These are phyloP conservation scores for Paratilapia polleni DNA, from an alignment of 2,113 vertebrate species.

Conservation along the genomic window DNA sequence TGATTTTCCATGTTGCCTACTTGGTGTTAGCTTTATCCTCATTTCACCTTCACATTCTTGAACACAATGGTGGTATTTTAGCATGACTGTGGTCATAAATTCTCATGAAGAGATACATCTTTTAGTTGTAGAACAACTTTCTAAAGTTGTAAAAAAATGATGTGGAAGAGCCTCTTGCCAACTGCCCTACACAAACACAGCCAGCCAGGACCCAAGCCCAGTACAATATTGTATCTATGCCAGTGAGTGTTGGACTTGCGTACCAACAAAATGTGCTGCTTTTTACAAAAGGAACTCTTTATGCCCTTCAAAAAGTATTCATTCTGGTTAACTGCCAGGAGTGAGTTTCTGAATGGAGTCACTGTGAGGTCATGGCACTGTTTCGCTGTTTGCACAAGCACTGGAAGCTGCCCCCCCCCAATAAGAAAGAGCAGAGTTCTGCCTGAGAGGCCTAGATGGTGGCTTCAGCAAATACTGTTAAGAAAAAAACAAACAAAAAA, in stretches of 20 bases:
- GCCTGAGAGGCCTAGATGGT: not conserved
- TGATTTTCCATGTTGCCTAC: not conserved
- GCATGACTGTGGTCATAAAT: no score
- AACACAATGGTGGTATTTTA: not conserved
- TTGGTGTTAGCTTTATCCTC: not conserved
- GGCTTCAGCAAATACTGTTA: not conserved
- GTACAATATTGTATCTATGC: not conserved
- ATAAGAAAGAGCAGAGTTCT: not conserved
- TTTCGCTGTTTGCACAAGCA: conserved; percentile 9
- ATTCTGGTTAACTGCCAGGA: conserved; percentile 20
- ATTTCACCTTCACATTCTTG: not conserved
- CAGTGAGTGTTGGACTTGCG: not conserved
- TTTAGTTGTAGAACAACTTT: no score
- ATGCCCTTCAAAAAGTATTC: conserved; percentile 23
- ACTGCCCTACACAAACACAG: not conserved
- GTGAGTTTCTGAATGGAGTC: conserved; percentile 9
- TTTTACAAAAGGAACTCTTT: conserved; percentile 16
- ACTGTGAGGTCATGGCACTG: conserved; percentile 21
- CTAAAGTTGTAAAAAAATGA: not conserved
- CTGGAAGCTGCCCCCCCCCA: not conserved
- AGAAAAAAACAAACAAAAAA: conserved; percentile 4
- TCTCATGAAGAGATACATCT: not conserved
- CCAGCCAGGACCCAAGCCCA: not conserved
- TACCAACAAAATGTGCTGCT: not conserved
- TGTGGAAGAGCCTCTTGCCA: not conserved